Base-by-base conservation (phyloP, 2,888 invertebrate genomes). In the Acanthosoma haemorrhoidale region DNA sequence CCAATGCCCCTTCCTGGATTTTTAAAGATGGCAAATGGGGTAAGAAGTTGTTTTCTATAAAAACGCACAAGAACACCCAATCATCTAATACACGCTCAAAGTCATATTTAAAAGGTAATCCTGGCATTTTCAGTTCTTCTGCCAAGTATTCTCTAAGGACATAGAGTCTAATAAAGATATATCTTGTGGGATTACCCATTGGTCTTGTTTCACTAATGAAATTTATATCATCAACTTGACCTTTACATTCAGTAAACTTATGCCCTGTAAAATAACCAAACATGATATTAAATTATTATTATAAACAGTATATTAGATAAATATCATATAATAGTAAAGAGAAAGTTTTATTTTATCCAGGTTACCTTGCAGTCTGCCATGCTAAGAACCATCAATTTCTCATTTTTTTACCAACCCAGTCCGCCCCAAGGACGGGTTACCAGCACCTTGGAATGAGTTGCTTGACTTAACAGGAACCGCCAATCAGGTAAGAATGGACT, bases 41-140 rank as follows among this genome's bases (percentile, higher is more conserved):
- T 76, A 99, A 81, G 79, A 99, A 99, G 82, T 99, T 99, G 79
- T 99, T 99, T 60, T 99, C 99, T 66, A 98, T 97, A 81, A 99
- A 99, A 83, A 99, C 99, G 79, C 99, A 99, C 95, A 99, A 96
- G 78, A 89, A 89, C 4, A 90, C 98, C 98, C 98, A 99, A 81
- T 99, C 99, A 79, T 99, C 99, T 16, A 99, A 80, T 0, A 90
- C 95, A 69, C 98, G 83, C 77, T 99, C 99, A 80, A 99, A 93
- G 79, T 96, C 94, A 80, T 94, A 98, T 63, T 86, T 83, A 80
- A 99, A 98, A 3, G 97, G 96, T 39, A 98, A 84, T 80, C 92
- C 92, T 0, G 91, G 91, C 94, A 98, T 97, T 75, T 82, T 80
- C 68, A 98, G 83, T 75, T 98, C 97, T 77, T 86, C 86, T 79